Base-by-base conservation (phyloP, 1,140 invertebrate species). In the Holcopasites calliopsidis region DNA sequence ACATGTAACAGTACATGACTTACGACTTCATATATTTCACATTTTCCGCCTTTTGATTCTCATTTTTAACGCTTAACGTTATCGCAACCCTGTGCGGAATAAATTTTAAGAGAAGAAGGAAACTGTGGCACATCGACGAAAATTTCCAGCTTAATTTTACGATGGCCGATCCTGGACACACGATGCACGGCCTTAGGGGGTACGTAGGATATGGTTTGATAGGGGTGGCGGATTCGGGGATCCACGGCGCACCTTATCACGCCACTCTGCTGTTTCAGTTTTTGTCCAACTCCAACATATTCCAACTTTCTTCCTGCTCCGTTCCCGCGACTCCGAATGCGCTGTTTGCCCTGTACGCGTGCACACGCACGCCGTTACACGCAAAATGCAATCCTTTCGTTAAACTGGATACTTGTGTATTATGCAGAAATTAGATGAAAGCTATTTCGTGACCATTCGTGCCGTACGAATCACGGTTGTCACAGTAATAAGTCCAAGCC, bases 251-350 rank as follows among this genome's bases (percentile, higher is more conserved):
- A 76, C 74, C 74, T 76, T 76, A 76, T 76, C 74, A 76, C 74
- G 74, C 74, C 74, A 71, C 74, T 62, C 74, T 62, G 74, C 49
- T 62, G 74, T 38, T 76, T 62, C 55, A 76, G 68, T 76, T 76
- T 76, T 76, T 76, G 74, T 71, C 74, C 74, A 38, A 31, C 44
- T 44, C 47, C 68, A 44, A 68, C 68, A 76, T 76, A 76, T 76
- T 76, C 74, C 74, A 71, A 76, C 57, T 71, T 76, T 71, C 74
- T 76, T 70, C 55, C 54, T 33, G n/a, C 1, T 26, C 3, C 52
- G 1, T 3, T 13, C 23, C 11, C 64, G 61, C 26, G 21, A 52
- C 44, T 18, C 50, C 35, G 33, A 28, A 44, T 42, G 7, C 61
- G 5, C 31, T 40, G 40, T 57, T 68, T 49, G 68, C 52, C 42